Base-by-base conservation (phyloP, 2,797 vertebrate species). In the Simalia tracyae region DNA sequence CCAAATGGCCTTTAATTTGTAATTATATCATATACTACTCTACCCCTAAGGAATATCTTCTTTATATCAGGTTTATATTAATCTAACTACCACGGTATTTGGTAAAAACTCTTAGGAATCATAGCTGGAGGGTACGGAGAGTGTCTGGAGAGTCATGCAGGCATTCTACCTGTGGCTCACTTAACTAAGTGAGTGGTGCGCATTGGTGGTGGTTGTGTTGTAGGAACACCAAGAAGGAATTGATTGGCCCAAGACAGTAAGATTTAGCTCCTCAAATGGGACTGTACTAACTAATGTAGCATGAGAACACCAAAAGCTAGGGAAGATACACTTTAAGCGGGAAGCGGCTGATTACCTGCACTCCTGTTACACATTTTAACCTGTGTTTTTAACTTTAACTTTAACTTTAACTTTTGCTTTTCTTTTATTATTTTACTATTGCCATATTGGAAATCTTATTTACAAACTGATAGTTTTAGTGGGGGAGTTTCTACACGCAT, bases 11-110 rank as follows among this genome's bases (percentile, higher is more conserved):
- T 19, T 84, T 12, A 0, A 31, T 88, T 36, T 10, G 24, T 54
- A 50, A 28, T 93, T 88, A 76, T 61, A 91, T 93, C 93, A 93
- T 91, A 95, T 92, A 95, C 94, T 95, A 90, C 95, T 95, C 92
- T 2, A 42, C 17, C 72, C 36, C 36, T 56, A 56, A 24, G 42
- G 17, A 54, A 56, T 31, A 46, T 31, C 2, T 36, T 31, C 11
- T 28, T 10, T 50, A 42, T n/a, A 31, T 28, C 26, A 54, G 12
- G 5, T 9, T 81, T 81, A 81, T 28, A 81, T 36, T 36, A 10
- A 3, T 61, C 12, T 54, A 84, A 50, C 42, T 63, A 66, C 10
- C 59, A 50, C 4, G 26, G 42, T 81, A 31, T 59, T 59, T 59
- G 85, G 46, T 36, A 31, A 87, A 60, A 6, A 36, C 11, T n/a